A percentile compares a stretch with the other conserved stretches of the same genome.
phyloP scores from a whole-genome alignment of 2,888 invertebrate genomes.

The Lamproptera curius region DNA sequence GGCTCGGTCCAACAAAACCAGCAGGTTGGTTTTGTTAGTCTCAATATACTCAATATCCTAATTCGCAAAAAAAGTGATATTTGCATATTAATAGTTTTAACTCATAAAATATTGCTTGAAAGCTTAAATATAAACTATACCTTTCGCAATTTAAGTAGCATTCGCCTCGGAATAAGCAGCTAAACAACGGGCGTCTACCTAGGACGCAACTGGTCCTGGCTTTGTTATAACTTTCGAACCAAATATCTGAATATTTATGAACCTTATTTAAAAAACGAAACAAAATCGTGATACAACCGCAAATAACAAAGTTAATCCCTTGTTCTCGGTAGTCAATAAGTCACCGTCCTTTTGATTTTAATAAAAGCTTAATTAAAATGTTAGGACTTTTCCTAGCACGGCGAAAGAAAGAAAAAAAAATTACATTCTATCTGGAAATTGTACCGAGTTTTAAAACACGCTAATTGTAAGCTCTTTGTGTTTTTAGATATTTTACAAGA shows the following conservation, averaged over 20 bases:
- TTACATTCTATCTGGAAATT: slow-evolving; percentile 7
- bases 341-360: slow-evolving; percentile 19
- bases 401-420: slow-evolving; percentile 10
- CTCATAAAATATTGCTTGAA: too few species aligned
- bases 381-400: slow-evolving; percentile 15
- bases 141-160: slow-evolving; percentile 41
- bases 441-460: slow-evolving; percentile 12
- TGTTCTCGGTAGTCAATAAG: slow-evolving; percentile 20
- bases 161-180: slow-evolving; percentile 44
- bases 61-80: too few species aligned
- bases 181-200: slow-evolving; percentile 58
- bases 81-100: too few species aligned
- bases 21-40: too few species aligned
- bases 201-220: slow-evolving; percentile 44
- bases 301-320: slow-evolving; percentile 20
- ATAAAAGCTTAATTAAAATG: slow-evolving; percentile 21
- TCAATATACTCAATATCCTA: too few species aligned
- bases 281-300: slow-evolving; percentile 17
- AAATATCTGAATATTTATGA: slow-evolving; percentile 1
- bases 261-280: slow-evolving; percentile 13
- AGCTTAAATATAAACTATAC: slow-evolving; percentile 34
- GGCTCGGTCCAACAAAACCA: too few species aligned
- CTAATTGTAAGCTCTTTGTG: too few species aligned
- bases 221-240: slow-evolving; percentile 31
- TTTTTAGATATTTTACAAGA: too few species aligned